Percentiles rank a stretch among this genome's conserved stretches.
phyloP scores from a whole-genome alignment of 2,797 vertebrate genomes.

The Pygocentrus nattereri region DNA sequence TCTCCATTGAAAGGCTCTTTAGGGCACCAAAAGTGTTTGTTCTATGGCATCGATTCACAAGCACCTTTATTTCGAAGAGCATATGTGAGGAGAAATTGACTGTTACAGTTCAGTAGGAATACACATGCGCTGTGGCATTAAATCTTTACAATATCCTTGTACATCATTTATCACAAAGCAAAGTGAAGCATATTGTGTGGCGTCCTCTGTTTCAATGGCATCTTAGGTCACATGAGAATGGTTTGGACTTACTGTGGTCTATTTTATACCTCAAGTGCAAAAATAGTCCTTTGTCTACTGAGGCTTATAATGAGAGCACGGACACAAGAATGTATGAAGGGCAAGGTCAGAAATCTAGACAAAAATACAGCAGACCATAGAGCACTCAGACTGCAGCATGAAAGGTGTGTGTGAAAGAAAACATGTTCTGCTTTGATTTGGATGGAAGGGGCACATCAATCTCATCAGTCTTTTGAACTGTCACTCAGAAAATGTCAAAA shows the following conservation, averaged over 20 bases:
- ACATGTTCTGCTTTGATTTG: not conserved
- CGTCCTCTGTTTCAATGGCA: not conserved
- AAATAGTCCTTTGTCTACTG: not conserved
- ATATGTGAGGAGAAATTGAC: conserved; percentile 27
- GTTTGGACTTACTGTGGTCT: too few relatives aligned
- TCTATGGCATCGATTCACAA: not conserved
- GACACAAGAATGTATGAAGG: not conserved
- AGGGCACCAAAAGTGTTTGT: too few relatives aligned
- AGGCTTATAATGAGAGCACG: conserved; percentile 13
- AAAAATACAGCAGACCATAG: not conserved
- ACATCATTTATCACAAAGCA: conserved; percentile 29
- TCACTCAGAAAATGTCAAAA: not conserved
- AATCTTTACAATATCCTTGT: conserved; percentile 29
- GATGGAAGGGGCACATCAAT: not conserved
- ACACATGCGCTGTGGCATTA: conserved; percentile 14
- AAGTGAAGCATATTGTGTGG: conserved; percentile 1
- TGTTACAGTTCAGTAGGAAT: conserved; percentile 9
- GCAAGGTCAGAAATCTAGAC: not conserved
- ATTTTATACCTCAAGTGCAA: not conserved
- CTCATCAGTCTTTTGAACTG: not conserved
- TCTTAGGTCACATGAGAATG: conserved; percentile 1
- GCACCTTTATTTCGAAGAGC: conserved; percentile 2
- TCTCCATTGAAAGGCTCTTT: too few relatives aligned
- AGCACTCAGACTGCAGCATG: not conserved
- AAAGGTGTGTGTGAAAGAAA: not conserved